A percentile compares a stretch with the other conserved stretches of the same genome.
Conservation (phyloP, 2,888 invertebrate genomes). For the Elmis aenea region DNA sequence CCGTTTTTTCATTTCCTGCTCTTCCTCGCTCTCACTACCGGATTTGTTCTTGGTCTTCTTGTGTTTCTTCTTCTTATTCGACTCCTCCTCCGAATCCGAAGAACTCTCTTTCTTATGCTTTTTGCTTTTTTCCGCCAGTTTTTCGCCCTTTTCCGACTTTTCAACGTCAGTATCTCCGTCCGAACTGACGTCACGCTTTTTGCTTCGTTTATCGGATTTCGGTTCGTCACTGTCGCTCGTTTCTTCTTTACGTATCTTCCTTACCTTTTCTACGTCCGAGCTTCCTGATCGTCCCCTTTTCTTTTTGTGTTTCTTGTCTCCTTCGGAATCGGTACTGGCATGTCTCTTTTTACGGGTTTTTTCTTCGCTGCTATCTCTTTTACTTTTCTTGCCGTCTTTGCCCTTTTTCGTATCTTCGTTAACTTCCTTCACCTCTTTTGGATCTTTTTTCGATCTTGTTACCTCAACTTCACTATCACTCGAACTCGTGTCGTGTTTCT, state of each 20-base stretch:
- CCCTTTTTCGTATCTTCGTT: constrained; percentile 45
- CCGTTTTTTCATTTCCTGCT: constrained; percentile 53
- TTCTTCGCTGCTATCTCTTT: constrained; percentile 50
- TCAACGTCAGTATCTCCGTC: constrained; percentile 41
- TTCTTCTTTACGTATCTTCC: constrained; percentile 43
- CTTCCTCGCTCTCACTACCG: constrained; percentile 56
- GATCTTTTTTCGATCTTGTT: constrained; percentile 18
- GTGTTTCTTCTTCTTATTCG: constrained; percentile 50
- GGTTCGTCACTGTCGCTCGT: constrained; percentile 42
- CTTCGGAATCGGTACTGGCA: constrained; percentile 57
- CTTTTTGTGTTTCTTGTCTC: constrained; percentile 56
- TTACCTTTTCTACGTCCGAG: constrained; percentile 50
- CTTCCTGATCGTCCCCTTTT: constrained; percentile 38
- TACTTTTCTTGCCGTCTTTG: constrained; percentile 49
- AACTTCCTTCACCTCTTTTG: constrained; percentile 47
- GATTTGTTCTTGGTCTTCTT: constrained; percentile 46
- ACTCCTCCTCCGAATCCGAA: constrained; percentile 46
- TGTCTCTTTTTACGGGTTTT: constrained; percentile 52
- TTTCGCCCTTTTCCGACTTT: constrained; percentile 24
- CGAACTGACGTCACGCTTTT: constrained; percentile 37
- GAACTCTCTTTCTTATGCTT: constrained; percentile 43
- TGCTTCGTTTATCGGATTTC: constrained; percentile 32
- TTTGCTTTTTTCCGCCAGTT: constrained; percentile 20
- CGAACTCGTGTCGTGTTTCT: constrained; percentile 52
- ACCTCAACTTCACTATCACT: constrained; percentile 44